Conservation (phyloP, 1,140 invertebrate genomes). For the Arctopsyche grandis region DNA sequence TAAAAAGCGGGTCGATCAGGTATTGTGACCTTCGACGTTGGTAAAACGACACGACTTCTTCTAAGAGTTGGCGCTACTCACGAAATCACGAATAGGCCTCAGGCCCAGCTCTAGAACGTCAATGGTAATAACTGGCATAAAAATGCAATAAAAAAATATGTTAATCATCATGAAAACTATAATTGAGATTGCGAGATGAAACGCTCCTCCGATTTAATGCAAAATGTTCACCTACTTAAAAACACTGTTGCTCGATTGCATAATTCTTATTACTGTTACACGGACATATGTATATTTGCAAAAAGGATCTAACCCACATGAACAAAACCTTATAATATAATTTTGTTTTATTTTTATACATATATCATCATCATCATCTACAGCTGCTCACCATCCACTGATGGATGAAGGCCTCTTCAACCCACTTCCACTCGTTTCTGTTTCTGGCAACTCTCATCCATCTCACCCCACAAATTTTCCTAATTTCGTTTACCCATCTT, state of each 20-base stretch:
- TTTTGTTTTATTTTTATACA: too few relatives aligned
- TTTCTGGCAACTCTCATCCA: too few relatives aligned
- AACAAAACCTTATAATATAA: too few relatives aligned
- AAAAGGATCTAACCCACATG: too few relatives aligned
- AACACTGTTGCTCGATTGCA: neutral
- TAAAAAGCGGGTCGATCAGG: slow-evolving; percentile 23
- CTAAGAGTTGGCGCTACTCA: slow-evolving; percentile 9
- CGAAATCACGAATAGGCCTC: slow-evolving; percentile 36
- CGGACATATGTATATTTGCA: too few relatives aligned
- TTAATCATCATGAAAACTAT: neutral
- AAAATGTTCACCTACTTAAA: neutral
- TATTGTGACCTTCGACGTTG: slow-evolving; percentile 16
- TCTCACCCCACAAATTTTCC: too few relatives aligned
- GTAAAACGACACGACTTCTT: slow-evolving; percentile 11
- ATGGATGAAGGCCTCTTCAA: too few relatives aligned
- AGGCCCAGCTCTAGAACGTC: slow-evolving; percentile 4
- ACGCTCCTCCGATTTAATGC: neutral
- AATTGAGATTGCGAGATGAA: neutral
- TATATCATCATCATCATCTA: too few relatives aligned
- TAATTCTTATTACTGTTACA: too few relatives aligned
- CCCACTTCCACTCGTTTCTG: too few relatives aligned
- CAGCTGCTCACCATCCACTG: too few relatives aligned
- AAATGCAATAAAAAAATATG: slow-evolving; percentile 18
- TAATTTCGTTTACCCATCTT: too few relatives aligned
- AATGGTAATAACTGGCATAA: neutral